phyloP scores from a whole-genome alignment of 2,113 vertebrate species.

The Chamaea fasciata region DNA sequence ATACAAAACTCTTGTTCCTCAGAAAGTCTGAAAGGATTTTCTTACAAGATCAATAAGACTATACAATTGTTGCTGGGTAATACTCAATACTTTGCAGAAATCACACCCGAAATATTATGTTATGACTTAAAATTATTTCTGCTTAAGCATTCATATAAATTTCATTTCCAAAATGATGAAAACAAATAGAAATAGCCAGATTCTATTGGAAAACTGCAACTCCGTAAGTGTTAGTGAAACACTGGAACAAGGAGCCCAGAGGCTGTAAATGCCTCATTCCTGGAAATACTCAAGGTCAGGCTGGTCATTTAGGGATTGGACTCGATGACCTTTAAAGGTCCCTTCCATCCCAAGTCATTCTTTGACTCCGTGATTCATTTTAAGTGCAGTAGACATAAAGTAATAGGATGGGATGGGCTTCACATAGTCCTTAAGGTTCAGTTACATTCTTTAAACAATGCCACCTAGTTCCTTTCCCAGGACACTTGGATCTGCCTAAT shows the following conservation, averaged over 20 bases:
- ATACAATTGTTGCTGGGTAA: neutral
- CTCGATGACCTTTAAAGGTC: neutral
- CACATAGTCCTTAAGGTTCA: neutral
- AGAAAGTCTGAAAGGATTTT: neutral
- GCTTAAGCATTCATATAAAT: neutral
- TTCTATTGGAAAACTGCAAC: neutral
- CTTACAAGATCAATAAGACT: neutral
- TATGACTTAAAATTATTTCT: neutral
- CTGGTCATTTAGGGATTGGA: neutral
- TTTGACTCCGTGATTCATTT: neutral
- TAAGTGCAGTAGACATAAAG: neutral
- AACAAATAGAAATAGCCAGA: neutral
- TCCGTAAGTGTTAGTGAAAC: neutral
- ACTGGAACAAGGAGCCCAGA: neutral
- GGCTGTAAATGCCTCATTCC: fast-evolving
- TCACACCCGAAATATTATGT: neutral
- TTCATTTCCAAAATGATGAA: neutral
- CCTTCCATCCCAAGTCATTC: neutral
- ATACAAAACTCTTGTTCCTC: fast-evolving
- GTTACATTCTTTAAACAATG: neutral
- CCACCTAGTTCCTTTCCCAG: neutral
- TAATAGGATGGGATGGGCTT: neutral
- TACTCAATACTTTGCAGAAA: neutral
- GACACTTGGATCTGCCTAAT: neutral
- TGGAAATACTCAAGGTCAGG: neutral